These are phyloP conservation scores for Microctenopoma lineatum DNA, from an alignment of 2,797 vertebrate genomes.

Conservation along the genomic window DNA sequence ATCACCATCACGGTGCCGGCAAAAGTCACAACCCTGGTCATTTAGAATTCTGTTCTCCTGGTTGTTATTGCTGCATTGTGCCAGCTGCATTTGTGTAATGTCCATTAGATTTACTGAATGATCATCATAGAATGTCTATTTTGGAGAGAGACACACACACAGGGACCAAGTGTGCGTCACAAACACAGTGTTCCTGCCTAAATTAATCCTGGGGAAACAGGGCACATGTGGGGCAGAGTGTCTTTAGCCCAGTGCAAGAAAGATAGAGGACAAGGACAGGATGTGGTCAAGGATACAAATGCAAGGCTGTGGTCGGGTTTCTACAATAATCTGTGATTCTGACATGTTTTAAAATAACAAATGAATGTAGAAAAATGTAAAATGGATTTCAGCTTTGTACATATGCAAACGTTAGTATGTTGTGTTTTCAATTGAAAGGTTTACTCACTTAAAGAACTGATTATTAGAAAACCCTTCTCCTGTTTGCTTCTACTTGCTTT, in stretches of 20 bases:
- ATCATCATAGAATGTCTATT: conserved; percentile 43
- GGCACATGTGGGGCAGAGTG: conserved; percentile 14
- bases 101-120: conserved; percentile 1
- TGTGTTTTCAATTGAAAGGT: no score
- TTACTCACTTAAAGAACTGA: no score
- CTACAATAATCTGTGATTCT: background rate
- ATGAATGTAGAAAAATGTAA: background rate
- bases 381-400: background rate
- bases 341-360: background rate
- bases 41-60: background rate
- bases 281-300: conserved; percentile 18
- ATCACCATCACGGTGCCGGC: conserved; percentile 23
- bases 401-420: background rate
- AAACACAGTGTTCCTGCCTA: conserved; percentile 45
- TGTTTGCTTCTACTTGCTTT: no score
- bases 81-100: background rate
- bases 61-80: background rate
- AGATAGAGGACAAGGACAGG: conserved; percentile 23
- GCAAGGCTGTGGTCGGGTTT: background rate
- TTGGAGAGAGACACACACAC: conserved; percentile 20
- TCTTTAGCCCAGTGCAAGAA: conserved; percentile 9
- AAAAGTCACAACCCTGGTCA: background rate
- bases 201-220: conserved; percentile 50
- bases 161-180: conserved; percentile 42
- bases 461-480: no score